Conservation (phyloP, 2,113 vertebrate species). For the Acanthisitta chloris region DNA sequence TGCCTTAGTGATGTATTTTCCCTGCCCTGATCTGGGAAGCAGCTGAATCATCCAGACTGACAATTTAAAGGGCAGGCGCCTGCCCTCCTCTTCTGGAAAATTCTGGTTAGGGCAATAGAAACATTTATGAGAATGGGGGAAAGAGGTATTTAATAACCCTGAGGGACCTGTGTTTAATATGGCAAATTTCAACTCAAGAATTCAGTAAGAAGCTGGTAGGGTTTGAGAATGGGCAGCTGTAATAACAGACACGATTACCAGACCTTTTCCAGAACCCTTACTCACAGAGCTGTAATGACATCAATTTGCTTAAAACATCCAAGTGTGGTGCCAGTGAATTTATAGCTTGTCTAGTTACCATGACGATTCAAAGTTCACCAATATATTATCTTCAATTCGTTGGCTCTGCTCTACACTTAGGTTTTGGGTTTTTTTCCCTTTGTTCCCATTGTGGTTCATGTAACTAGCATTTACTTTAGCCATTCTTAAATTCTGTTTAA, state of each 20-base stretch:
- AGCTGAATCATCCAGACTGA: background rate
- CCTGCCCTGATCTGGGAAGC: background rate
- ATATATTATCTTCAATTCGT: background rate
- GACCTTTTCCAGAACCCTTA: background rate
- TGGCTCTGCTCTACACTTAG: background rate
- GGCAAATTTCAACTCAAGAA: background rate
- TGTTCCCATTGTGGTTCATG: background rate
- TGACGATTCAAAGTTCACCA: background rate
- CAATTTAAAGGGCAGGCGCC: background rate
- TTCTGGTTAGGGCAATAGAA: background rate
- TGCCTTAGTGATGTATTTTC: accelerated
- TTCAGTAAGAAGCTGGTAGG: background rate
- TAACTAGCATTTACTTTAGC: background rate
- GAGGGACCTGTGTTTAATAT: background rate
- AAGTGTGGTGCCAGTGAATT: background rate
- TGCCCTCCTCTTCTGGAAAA: background rate
- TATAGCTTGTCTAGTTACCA: conserved; percentile 16
- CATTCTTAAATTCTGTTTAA: background rate
- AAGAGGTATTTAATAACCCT: background rate
- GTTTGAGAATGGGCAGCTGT: conserved; percentile 12
- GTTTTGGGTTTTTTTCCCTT: background rate
- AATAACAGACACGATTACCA: background rate
- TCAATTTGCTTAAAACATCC: background rate
- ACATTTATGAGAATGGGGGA: background rate
- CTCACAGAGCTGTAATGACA: conserved; percentile 19